Evolutionary conservation across 2,113 vertebrate genomes (phyloP), one percentile per base, ranked within the genome.

Genomic region (Dasyurus viverrinus): DNA sequence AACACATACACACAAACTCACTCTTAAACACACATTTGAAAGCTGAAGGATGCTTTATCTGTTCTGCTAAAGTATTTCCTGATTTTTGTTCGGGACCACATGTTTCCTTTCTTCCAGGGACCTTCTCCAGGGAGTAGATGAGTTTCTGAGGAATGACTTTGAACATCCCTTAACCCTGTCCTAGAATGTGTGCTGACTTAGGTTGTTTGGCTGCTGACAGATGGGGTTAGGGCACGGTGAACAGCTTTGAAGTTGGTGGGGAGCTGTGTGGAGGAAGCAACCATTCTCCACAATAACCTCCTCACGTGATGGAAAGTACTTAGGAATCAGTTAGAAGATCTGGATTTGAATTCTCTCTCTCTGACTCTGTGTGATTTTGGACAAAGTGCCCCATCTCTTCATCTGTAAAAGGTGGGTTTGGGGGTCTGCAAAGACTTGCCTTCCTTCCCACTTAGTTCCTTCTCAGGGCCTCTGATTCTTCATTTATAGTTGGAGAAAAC

Each of bases 1-100:
- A 24, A 98, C 36, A 84, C 14, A 76, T 8, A 42, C 68, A 84
- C n/a, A 84, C n/a, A 84, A 84, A 42, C 0, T 19, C 68, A 94
- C 92, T 97, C 97, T 92, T 97, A 96, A 98, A 96, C 95, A 97
- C 98, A 97, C 96, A 96, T 1, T 30, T 84, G 93, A 93, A 93
- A 91, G 90, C 23, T 90, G 93, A 93, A 94, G 90, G 89, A 91
- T 93, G 93, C 48, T 96, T 95, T 48, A 93, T 89, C 60, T 92
- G 36, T 42, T 96, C 54, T 96, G 89, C 93, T 91, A 22, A 95
- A 93, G 89, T 54, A 2, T 94, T 98, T 95, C 68, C 68, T 84
- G n/a, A 84, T 84, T 84, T 84, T 23, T 84, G 68, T 84, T 84
- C n/a, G 42, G 36, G 22, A 84, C 68, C 42, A 84, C 60, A 68